Evolutionary conservation across 2,888 invertebrate species (phyloP), one percentile per base, ranked within the genome.

Genomic region (Thecophora atra): DNA sequence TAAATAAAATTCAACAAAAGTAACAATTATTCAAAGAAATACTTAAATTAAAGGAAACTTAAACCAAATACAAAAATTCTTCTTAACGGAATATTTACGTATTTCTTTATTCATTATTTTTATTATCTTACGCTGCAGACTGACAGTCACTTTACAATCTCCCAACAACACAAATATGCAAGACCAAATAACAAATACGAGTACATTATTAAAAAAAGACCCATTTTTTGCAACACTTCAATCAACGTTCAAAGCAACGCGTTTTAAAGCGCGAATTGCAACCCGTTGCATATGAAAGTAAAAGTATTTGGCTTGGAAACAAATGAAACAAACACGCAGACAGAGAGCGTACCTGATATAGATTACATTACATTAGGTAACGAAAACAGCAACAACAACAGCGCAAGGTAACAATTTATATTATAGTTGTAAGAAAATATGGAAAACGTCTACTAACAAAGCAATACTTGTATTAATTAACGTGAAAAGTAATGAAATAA

Each of bases 131-230:
- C 21, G 52, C 62, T 19, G 64, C 65, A 73, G 73, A 77, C 75
- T 77, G 76, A 74, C 74, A 75, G 72, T 76, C 72, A 72, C 75
- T 75, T 75, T 62, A 60, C 44, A 24, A 51, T 62, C 62, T 30
- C 52, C 37, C n/a, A 21, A 15, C 15, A 56, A 54, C 30, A 44
- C 21, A 64, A 56, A 26, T 11, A 44, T 37, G 21, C 26, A 26
- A n/a, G 1, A 56, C 37, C 19, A 54, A 56, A 56, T 51, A 24
- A 51, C 56, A 5, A 63, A 21, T 70, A 47, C 28, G 44, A 52
- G 54, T 65, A 64, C 63, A 64, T n/a, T n/a, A 28, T 68, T 54
- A 56, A 72, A 47, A 52, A 71, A 64, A 19, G 19, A 19, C 15
- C 1, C 44, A 44, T 17, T 47, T 47, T 47, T 47, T 5, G 5